These are phyloP conservation scores for Vireo griseus DNA, from an alignment of 2,797 vertebrate genomes.

Conservation along the genomic window DNA sequence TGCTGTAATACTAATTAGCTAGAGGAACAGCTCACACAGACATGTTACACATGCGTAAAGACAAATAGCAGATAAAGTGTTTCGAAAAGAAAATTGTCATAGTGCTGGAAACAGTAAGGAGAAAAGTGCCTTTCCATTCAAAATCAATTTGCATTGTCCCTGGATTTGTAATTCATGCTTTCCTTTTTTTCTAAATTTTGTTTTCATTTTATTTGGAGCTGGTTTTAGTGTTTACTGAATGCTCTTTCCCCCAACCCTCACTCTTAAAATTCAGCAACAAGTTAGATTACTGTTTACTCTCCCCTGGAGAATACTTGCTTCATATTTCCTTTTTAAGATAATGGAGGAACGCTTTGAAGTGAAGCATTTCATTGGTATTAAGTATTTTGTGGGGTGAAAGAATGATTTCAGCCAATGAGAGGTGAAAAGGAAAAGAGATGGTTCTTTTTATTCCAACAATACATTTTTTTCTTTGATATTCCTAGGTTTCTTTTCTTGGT, in stretches of 20 bases:
- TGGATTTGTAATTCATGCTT: background rate
- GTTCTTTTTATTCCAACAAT: background rate
- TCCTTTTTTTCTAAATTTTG: rapidly evolving
- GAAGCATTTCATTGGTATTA: background rate
- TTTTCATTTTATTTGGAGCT: background rate
- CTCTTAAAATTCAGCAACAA: background rate
- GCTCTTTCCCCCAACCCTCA: background rate
- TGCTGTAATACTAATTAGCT: background rate
- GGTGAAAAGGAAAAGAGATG: background rate
- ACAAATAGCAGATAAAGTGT: background rate
- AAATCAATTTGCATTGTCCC: background rate
- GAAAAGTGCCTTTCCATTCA: background rate
- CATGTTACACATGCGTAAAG: background rate
- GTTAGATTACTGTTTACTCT: background rate
- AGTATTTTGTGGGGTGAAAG: background rate
- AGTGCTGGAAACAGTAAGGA: background rate
- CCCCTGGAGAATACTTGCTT: background rate
- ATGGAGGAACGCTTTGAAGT: background rate
- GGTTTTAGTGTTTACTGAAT: background rate
- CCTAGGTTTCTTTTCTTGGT: background rate
- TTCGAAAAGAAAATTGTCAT: background rate
- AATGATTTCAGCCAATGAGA: background rate
- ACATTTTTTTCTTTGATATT: background rate
- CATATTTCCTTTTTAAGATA: slow-evolving; percentile 27
- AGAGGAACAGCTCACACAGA: background rate